Conservation (phyloP, 35 echinoderm and acorn worm genomes). For the Apostichopus japonicus region DNA sequence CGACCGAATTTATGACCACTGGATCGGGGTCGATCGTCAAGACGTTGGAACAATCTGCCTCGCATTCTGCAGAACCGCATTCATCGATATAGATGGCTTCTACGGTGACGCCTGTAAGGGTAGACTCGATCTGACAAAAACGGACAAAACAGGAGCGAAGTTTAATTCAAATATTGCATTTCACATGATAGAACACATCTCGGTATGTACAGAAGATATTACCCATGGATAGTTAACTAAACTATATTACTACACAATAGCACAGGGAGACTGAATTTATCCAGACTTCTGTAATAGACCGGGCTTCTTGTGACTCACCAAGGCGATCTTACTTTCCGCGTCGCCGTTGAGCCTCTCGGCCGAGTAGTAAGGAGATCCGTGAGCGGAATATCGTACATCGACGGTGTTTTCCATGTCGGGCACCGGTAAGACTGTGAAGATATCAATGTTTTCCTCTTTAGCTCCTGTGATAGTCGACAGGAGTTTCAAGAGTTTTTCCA, state of each 20-base stretch:
- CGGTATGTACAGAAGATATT: no score
- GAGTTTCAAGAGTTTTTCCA: conserved; percentile 63
- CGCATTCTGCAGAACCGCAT: conserved; percentile 79
- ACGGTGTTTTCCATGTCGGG: conserved; percentile 50
- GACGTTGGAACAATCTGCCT: conserved; percentile 82
- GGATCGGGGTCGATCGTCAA: conserved; percentile 73
- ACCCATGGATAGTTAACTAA: no score
- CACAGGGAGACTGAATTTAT: no score
- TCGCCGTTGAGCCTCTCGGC: conserved; percentile 77
- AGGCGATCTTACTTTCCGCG: conserved; percentile 30
- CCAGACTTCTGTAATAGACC: no score
- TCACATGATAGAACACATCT: no score
- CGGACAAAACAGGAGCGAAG: no score
- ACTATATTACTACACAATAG: no score
- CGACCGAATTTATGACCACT: conserved; percentile 67
- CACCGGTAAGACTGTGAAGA: conserved; percentile 91
- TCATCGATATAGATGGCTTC: conserved; percentile 83
- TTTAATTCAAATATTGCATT: no score
- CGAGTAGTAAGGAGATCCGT: conserved; percentile 94
- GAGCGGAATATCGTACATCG: conserved; percentile 90
- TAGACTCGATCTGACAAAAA: conserved; percentile 61
- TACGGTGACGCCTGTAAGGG: conserved; percentile 67
- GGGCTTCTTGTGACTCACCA: no score
- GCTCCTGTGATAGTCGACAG: conserved; percentile 72
- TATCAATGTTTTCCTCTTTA: conserved; percentile 85